Evolutionary conservation across 92 coral and sea anemone species (phyloP).

Genomic region (Actinostola sp.): DNA sequence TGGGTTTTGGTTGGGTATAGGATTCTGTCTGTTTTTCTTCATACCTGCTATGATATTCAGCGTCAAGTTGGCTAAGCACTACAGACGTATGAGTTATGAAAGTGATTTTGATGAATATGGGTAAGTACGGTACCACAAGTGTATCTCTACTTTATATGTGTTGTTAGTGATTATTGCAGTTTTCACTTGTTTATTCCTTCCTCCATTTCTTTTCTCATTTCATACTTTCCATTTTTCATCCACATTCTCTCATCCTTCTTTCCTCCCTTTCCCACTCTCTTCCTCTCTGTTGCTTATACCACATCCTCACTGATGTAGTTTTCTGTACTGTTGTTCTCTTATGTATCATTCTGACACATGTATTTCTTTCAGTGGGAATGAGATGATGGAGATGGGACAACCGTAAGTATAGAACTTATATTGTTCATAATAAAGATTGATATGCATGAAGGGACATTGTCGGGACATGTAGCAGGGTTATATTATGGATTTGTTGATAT

Average conservation of each 20-base stretch:
- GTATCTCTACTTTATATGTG: neutral
- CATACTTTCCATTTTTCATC: neutral
- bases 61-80: constrained; percentile 97
- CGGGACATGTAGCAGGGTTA: no score
- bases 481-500: no score
- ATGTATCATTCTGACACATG: no score
- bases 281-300: no score
- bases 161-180: neutral
- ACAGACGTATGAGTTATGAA: constrained; percentile 87
- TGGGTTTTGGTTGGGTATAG: constrained; percentile 95
- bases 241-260: no score
- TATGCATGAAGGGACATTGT: neutral
- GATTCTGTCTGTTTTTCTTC: constrained; percentile 95
- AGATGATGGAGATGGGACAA: constrained; percentile 38
- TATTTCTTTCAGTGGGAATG: constrained; percentile 14
- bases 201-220: neutral
- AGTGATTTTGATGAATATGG: constrained; percentile 79
- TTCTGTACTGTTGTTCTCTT: neutral
- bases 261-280: no score
- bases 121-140: constrained; percentile 39
- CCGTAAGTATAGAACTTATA: constrained; percentile 21
- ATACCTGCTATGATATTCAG: constrained; percentile 93
- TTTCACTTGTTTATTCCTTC: neutral
- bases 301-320: no score
- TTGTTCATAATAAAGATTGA: neutral